phyloP scores from a whole-genome alignment of 2,113 vertebrate genomes.

The Tragelaphus imberbis region DNA sequence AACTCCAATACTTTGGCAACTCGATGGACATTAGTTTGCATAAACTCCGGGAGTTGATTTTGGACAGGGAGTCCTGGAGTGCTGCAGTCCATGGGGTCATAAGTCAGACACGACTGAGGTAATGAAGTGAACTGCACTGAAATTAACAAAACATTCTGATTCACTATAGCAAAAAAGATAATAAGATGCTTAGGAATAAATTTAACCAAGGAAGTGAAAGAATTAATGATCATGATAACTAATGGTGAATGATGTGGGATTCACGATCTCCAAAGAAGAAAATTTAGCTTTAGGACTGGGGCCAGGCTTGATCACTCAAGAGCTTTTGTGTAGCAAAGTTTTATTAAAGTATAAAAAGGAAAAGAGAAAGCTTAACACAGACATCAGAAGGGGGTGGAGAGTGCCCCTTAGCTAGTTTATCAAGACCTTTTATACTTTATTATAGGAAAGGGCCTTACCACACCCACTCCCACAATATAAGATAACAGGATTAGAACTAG shows the following conservation, averaged over 20 bases:
- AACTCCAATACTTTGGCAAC: neutral
- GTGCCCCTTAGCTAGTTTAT: neutral
- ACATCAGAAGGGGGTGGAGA: neutral
- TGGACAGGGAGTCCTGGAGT: neutral
- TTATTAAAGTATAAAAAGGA: neutral
- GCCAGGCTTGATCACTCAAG: neutral
- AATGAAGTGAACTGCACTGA: neutral
- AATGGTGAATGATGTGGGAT: neutral
- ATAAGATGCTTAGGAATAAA: neutral
- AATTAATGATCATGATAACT: neutral
- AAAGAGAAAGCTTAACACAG: neutral
- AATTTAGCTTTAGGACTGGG: neutral
- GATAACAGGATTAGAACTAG: neutral
- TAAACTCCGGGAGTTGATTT: neutral
- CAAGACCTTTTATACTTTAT: neutral
- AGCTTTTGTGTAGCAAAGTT: neutral
- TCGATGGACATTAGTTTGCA: neutral
- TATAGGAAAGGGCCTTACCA: neutral
- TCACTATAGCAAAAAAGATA: neutral
- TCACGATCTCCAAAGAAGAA: neutral
- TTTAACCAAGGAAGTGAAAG: neutral
- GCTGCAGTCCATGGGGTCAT: fast-evolving
- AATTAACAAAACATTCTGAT: neutral
- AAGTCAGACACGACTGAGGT: neutral
- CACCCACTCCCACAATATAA: neutral